These are phyloP conservation scores for Chironomus tentans DNA, from an alignment of 2,888 invertebrate genomes.

Conservation along the genomic window DNA sequence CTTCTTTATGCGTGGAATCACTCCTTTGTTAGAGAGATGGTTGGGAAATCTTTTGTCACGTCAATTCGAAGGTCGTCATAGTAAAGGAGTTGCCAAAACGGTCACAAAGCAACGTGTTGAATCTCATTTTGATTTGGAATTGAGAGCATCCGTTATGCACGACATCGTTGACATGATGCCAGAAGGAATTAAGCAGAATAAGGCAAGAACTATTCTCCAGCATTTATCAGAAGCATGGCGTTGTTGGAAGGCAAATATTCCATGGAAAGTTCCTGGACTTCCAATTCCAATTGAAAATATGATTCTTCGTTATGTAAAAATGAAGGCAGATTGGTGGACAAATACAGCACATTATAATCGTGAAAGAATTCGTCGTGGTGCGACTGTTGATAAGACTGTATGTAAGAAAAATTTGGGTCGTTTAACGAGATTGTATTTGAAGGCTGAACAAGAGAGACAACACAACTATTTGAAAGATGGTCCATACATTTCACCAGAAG, in stretches of 20 bases:
- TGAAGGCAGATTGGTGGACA: constrained; percentile 99
- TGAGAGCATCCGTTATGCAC: constrained; percentile 92
- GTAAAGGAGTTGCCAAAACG: constrained; percentile 99
- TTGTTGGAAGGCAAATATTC: constrained; percentile 99
- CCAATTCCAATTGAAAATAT: constrained; percentile 99
- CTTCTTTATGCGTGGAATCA: constrained; percentile 99
- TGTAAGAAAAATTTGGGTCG: constrained; percentile 99
- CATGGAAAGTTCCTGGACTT: constrained; percentile 99
- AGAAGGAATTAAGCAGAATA: constrained; percentile 99
- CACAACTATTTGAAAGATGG: constrained; percentile 99
- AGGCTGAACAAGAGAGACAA: constrained; percentile 97
- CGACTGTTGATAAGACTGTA: constrained; percentile 99
- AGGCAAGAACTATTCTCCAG: constrained; percentile 96
- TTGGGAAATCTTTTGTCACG: constrained; percentile 96
- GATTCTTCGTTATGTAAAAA: constrained; percentile 98
- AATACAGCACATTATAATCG: constrained; percentile 99
- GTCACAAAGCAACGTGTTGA: constrained; percentile 99
- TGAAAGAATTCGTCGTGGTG: constrained; percentile 96
- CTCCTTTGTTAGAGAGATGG: constrained; percentile 96
- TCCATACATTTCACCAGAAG: constrained; percentile 98
- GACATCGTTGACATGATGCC: constrained; percentile 99
- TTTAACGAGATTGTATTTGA: constrained; percentile 91
- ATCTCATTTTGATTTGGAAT: constrained; percentile 97
- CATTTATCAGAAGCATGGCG: constrained; percentile 99
- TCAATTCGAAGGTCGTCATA: constrained; percentile 98